Evolutionary conservation across 1,140 invertebrate genomes (phyloP).

Genomic region (Thaumatotibia leucotreta): DNA sequence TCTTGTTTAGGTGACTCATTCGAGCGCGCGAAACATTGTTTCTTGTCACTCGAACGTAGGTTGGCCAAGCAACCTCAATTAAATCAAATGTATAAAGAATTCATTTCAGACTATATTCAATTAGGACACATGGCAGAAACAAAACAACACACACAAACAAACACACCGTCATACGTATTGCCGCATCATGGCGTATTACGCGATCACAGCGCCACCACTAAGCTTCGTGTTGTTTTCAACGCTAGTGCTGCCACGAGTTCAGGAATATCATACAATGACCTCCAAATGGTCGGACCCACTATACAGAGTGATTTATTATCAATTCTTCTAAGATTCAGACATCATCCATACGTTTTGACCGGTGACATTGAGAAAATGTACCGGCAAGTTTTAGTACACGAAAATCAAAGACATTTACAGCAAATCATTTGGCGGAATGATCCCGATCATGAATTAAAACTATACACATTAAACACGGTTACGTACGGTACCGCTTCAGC

Average conservation of each 20-base stretch:
- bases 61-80: too few species aligned
- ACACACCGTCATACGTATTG: not conserved
- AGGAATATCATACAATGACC: constrained; percentile 34
- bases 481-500: constrained; percentile 19
- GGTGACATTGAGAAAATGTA: constrained; percentile 59
- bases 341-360: not conserved
- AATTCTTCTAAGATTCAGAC: constrained; percentile 23
- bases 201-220: not conserved
- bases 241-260: not conserved
- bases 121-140: not conserved
- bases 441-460: constrained; percentile 18
- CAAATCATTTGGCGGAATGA: constrained; percentile 41
- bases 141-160: not conserved
- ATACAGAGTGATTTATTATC: constrained; percentile 44
- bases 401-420: constrained; percentile 35
- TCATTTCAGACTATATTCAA: too few species aligned
- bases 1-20: too few species aligned
- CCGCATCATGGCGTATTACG: not conserved
- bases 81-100: too few species aligned
- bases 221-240: not conserved
- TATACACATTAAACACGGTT: constrained; percentile 10
- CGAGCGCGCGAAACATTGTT: too few species aligned
- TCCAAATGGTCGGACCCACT: constrained; percentile 37
- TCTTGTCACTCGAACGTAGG: too few species aligned
- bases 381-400: constrained; percentile 39